These are phyloP conservation scores for Cassiopea xamachana DNA, from an alignment of 30 jellyfish, hydroid and myxozoan species.

Conservation along the genomic window DNA sequence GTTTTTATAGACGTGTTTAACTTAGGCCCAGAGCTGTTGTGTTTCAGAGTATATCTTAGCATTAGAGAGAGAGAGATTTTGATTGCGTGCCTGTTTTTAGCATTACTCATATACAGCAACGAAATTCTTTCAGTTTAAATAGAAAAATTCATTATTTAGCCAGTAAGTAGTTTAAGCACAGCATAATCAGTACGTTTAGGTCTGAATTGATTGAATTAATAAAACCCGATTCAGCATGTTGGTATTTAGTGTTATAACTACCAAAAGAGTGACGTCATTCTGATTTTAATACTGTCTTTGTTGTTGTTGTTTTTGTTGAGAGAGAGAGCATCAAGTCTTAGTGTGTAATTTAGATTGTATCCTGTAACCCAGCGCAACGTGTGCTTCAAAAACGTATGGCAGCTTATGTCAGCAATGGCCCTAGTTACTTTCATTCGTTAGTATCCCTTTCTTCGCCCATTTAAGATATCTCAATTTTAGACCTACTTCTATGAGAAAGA, in stretches of 20 bases:
- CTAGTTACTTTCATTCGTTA: too few relatives aligned
- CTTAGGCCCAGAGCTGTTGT: conserved; percentile 66
- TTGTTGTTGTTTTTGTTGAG: background rate
- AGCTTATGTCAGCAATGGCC: too few relatives aligned
- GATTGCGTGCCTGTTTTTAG: conserved; percentile 38
- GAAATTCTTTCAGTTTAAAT: conserved; percentile 33
- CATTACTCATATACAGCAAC: background rate
- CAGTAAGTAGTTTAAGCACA: conserved; percentile 1
- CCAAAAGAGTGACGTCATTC: background rate
- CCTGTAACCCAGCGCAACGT: background rate
- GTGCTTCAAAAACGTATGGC: background rate
- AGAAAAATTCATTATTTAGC: conserved; percentile 40
- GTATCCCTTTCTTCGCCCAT: too few relatives aligned
- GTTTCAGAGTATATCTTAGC: conserved; percentile 54
- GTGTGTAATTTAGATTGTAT: background rate
- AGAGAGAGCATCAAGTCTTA: background rate
- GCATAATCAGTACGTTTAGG: background rate
- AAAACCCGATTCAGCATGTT: background rate
- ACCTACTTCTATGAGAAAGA: too few relatives aligned
- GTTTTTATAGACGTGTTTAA: conserved; percentile 56
- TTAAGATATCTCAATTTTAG: too few relatives aligned
- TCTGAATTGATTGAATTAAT: background rate
- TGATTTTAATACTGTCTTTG: background rate
- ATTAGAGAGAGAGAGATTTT: conserved; percentile 26
- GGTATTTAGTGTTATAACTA: background rate